Evolutionary conservation across 2,797 vertebrate species (phyloP), one percentile per base, ranked within the genome.

Genomic region (Pempheris klunzingeri): DNA sequence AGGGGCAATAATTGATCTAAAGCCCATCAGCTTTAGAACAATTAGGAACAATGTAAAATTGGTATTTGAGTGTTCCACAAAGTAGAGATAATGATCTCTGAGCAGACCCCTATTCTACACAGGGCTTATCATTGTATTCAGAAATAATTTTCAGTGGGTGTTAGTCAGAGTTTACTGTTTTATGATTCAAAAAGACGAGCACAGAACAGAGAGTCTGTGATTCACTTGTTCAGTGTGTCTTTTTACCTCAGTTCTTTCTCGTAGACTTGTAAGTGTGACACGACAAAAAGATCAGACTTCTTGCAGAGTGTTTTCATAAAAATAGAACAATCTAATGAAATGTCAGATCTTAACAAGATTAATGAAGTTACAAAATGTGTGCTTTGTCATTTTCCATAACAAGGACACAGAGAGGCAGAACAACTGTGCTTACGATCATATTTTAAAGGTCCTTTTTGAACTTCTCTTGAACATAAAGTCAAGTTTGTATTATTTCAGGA

Each of bases 291-390:
- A 80, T 71, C 52, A 67, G 26, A 80, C 52, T 18, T 65, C 59
- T 38, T 30, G 36, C 32, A 3, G 20, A 0, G 46, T 20, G 55
- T 76, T 66, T 71, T 69, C 12, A 61, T 47, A 64, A 83, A 88
- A 87, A 86, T 87, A 85, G 81, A 84, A 71, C 63, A 76, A 68
- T 64, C 4, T 78, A 62, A 81, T 80, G 61, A 91, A 73, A 67
- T 72, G 59, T 77, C 75, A 47, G 46, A 54, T 36, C 70, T 79
- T 71, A 70, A 62, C 66, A 77, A 80, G 81, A 85, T 77, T 83
- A 86, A 87, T 80, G 67, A 77, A 78, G 67, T 78, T 50, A 75
- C 70, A 82, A 52, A 67, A 69, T 67, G 18, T 77, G 34, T 59
- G 64, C 49, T 77, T 80, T 71, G 69, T 73, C 75, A 73, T 75